Percentiles rank a stretch among this genome's conserved stretches.
phyloP scores from a whole-genome alignment of 2,113 vertebrate genomes.

The Trachemys scripta region DNA sequence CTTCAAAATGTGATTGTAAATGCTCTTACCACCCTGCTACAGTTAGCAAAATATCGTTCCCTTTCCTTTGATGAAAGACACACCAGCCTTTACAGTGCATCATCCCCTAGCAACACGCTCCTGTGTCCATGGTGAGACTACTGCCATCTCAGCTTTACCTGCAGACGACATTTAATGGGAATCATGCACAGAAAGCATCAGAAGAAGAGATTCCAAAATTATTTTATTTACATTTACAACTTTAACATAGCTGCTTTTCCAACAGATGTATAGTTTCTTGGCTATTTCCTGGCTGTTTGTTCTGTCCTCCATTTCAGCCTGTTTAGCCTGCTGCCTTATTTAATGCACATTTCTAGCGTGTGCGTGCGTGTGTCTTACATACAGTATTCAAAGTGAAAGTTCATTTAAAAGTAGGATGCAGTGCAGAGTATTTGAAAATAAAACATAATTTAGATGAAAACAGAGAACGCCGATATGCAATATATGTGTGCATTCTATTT shows the following conservation, averaged over 20 bases:
- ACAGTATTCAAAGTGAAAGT: background rate
- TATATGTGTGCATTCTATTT: background rate
- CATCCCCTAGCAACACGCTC: background rate
- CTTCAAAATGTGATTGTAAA: accelerated
- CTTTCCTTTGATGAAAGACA: background rate
- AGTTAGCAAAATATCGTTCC: background rate
- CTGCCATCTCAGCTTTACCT: background rate
- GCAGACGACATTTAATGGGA: background rate
- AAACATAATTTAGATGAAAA: background rate
- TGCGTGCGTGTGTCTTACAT: background rate
- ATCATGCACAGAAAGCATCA: background rate
- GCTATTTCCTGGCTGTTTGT: background rate
- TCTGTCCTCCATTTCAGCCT: background rate
- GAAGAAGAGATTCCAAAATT: background rate
- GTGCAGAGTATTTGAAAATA: background rate
- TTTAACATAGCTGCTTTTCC: background rate
- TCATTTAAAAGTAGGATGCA: background rate
- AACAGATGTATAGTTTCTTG: background rate
- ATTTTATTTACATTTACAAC: background rate
- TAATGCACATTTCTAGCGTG: background rate
- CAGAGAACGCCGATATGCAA: background rate
- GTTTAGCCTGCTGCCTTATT: background rate
- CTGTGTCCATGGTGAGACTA: background rate
- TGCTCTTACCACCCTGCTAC: background rate
- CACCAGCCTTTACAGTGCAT: background rate